Evolutionary conservation across 2,888 invertebrate genomes (phyloP).

Genomic region (Rosalia funebris): DNA sequence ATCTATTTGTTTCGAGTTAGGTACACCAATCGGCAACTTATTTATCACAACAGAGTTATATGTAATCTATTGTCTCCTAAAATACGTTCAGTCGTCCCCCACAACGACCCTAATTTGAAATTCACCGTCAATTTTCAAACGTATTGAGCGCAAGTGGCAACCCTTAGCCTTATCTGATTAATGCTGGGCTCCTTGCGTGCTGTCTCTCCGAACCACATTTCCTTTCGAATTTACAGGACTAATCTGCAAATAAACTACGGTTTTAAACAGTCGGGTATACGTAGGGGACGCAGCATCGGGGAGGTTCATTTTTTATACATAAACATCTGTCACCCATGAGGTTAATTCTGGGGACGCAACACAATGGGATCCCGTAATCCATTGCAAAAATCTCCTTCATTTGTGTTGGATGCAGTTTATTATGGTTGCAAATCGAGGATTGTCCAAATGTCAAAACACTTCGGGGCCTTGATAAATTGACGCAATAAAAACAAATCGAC

Average conservation of each 20-base stretch:
- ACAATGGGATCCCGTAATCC: slow-evolving; percentile 32
- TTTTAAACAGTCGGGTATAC: slow-evolving; percentile 37
- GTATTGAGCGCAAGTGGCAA: slow-evolving; percentile 18
- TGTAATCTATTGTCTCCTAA: too few relatives aligned
- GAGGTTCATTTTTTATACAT: slow-evolving; percentile 56
- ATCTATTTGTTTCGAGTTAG: too few relatives aligned
- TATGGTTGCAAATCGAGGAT: slow-evolving; percentile 55
- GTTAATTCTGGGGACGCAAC: slow-evolving; percentile 41
- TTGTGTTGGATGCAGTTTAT: slow-evolving; percentile 51
- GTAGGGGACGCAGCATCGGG: slow-evolving; percentile 32
- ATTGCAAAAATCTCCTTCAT: slow-evolving; percentile 43
- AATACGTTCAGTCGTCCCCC: neutral
- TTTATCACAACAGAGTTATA: too few relatives aligned
- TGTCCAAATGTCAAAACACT: slow-evolving; percentile 57
- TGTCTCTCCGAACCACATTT: slow-evolving; percentile 20
- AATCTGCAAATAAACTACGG: slow-evolving; percentile 48
- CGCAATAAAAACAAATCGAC: slow-evolving; percentile 31
- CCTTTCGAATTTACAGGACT: slow-evolving; percentile 41
- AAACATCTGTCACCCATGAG: slow-evolving; percentile 57
- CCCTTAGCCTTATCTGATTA: slow-evolving; percentile 27
- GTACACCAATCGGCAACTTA: too few relatives aligned
- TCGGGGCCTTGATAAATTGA: slow-evolving; percentile 41
- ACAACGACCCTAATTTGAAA: neutral
- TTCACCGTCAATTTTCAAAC: slow-evolving; percentile 2
- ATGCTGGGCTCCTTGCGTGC: slow-evolving; percentile 10